Evolutionary conservation across 2,113 vertebrate genomes (phyloP).

Genomic region (Poeciliopsis retropinna): DNA sequence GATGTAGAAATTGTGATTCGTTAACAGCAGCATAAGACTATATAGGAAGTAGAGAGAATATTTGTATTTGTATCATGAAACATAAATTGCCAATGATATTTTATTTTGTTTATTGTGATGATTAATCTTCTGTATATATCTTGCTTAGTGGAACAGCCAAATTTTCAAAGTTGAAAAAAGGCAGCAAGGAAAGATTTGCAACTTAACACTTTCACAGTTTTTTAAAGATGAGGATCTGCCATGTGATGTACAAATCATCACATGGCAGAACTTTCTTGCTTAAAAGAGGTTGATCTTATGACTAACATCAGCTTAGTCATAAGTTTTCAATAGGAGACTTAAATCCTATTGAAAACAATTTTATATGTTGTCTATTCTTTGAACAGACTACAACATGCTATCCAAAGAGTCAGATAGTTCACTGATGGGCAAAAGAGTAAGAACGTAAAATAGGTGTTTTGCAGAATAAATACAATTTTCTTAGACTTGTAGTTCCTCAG

Average conservation of each 20-base stretch:
- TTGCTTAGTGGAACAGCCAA: background rate
- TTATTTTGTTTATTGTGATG: constrained; percentile 26
- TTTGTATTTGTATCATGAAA: background rate
- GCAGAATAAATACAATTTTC: constrained; percentile 3
- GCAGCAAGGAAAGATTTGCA: background rate
- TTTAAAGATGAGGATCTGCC: background rate
- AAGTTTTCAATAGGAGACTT: constrained; percentile 37
- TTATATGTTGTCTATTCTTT: constrained; percentile 33
- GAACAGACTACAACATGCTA: constrained; percentile 35
- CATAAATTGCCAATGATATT: constrained; percentile 25
- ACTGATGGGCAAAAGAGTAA: constrained; percentile 25
- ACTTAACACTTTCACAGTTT: background rate
- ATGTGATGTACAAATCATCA: background rate
- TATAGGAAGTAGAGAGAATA: constrained; percentile 16
- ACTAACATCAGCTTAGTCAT: constrained; percentile 41
- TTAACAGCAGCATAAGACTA: background rate
- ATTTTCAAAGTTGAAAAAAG: background rate
- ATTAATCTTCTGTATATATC: constrained; percentile 39
- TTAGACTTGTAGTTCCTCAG: too few relatives aligned
- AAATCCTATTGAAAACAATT: constrained; percentile 20
- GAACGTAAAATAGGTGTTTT: constrained; percentile 15
- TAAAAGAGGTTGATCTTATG: background rate
- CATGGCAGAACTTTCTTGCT: background rate
- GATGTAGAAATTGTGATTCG: constrained; percentile 1
- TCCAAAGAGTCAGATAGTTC: constrained; percentile 31